Percentiles rank a stretch among this genome's conserved stretches.
These are phyloP conservation scores for Heliornis fulica DNA, from an alignment of 2,113 vertebrate genomes.

Conservation along the genomic window DNA sequence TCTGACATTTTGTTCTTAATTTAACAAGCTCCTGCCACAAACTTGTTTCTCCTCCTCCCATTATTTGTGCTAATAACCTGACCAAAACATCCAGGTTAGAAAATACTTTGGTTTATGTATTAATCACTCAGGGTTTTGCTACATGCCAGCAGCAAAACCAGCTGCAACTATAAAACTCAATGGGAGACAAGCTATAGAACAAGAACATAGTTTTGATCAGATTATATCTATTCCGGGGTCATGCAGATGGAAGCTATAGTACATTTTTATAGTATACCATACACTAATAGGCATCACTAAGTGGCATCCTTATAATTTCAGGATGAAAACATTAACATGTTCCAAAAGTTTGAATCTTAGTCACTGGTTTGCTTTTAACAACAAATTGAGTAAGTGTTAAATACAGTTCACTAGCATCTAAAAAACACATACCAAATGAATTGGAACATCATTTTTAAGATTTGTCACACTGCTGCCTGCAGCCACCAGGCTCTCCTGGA, in stretches of 20 bases:
- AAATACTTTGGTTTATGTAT: neutral
- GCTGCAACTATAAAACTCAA: neutral
- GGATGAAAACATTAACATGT: neutral
- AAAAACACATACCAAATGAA: slow-evolving; percentile 81
- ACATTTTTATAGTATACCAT: neutral
- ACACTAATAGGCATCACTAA: neutral
- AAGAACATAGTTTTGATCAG: neutral
- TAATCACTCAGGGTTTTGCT: neutral
- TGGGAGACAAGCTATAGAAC: neutral
- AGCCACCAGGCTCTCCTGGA: slow-evolving; percentile 85
- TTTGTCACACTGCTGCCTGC: slow-evolving; percentile 59
- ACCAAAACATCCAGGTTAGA: neutral
- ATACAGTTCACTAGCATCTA: neutral
- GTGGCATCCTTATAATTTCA: neutral
- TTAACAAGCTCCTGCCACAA: neutral
- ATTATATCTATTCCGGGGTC: neutral
- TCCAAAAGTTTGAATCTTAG: no score
- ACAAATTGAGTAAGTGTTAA: neutral
- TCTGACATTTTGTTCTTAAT: neutral
- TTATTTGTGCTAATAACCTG: neutral
- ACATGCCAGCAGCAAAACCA: neutral
- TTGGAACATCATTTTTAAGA: slow-evolving; percentile 61
- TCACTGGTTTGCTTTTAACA: no score
- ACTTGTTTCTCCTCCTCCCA: neutral
- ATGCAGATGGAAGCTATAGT: neutral